phyloP scores from a whole-genome alignment of 2,888 invertebrate species.

The Argyresthia goedartella region DNA sequence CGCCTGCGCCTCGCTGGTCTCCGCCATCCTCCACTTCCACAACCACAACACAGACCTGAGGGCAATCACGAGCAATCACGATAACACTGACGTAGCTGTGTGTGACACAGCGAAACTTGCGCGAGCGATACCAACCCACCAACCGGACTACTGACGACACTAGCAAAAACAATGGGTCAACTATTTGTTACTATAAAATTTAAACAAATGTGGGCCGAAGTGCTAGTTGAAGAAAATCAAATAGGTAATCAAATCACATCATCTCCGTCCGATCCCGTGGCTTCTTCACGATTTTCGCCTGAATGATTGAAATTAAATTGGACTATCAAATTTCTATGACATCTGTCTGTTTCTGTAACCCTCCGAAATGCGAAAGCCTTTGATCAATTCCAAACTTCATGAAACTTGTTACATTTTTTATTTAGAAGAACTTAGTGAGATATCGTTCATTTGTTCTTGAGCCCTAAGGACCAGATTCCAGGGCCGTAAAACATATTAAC shows the following conservation, averaged over 20 bases:
- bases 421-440: too few species aligned
- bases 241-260: constrained; percentile 32
- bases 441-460: too few species aligned
- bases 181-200: constrained; percentile 23
- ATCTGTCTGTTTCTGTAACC: too few species aligned
- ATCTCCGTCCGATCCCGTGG: constrained; percentile 31
- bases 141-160: neutral
- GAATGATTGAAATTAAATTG: neutral
- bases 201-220: constrained; percentile 11
- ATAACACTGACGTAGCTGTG: neutral
- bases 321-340: too few species aligned
- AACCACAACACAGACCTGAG: neutral
- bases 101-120: neutral
- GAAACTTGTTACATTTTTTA: too few species aligned
- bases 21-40: constrained; percentile 34
- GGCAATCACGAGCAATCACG: neutral
- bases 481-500: too few species aligned
- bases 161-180: constrained; percentile 1
- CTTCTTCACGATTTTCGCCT: constrained; percentile 10
- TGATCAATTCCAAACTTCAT: too few species aligned
- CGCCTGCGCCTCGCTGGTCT: constrained; percentile 52
- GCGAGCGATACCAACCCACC: neutral
- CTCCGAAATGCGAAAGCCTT: too few species aligned
- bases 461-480: too few species aligned
- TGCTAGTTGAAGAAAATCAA: constrained; percentile 27